Base-by-base conservation (phyloP, 2,888 invertebrate species). In the Ptychoptera contaminata region DNA sequence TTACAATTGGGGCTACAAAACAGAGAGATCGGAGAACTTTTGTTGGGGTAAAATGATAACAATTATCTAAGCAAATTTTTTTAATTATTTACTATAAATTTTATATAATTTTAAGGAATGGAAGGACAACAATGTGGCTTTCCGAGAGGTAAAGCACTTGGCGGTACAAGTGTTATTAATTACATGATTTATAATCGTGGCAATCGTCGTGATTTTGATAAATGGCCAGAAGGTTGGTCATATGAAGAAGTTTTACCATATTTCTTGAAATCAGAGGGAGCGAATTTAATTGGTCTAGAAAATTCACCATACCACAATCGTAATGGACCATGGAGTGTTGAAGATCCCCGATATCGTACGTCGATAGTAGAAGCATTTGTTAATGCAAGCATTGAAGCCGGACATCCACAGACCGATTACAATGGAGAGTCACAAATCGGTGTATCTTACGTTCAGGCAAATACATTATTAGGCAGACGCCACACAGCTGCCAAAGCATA, bases 1-100 rank as follows among this genome's bases (percentile, higher is more conserved):
- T 38, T 77, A 76, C 54, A 82, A 83, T 56, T 84, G 84, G 84
- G 74, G 69, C 49, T 85, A 82, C 59, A 74, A 75, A 58, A 82
- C 83, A 0, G 75, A 77, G n/a, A n/a, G n/a, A n/a, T n/a, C n/a
- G n/a, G n/a, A n/a, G n/a, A n/a, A n/a, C n/a, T n/a, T n/a, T n/a
- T n/a, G n/a, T n/a, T n/a, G n/a, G n/a, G n/a, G n/a, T n/a, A n/a
- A n/a, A n/a, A n/a, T n/a, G n/a, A n/a, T n/a, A n/a, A n/a, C n/a
- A n/a, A n/a, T n/a, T n/a, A n/a, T n/a, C n/a, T n/a, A n/a, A n/a
- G n/a, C n/a, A n/a, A n/a, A n/a, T n/a, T n/a, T n/a, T n/a, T n/a
- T n/a, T n/a, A n/a, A n/a, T n/a, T n/a, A n/a, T n/a, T n/a, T n/a
- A n/a, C n/a, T n/a, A n/a, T n/a, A n/a, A n/a, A n/a, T n/a, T n/a